Conservation (phyloP, 2,888 invertebrate species). For the Epistrophe eligans region DNA sequence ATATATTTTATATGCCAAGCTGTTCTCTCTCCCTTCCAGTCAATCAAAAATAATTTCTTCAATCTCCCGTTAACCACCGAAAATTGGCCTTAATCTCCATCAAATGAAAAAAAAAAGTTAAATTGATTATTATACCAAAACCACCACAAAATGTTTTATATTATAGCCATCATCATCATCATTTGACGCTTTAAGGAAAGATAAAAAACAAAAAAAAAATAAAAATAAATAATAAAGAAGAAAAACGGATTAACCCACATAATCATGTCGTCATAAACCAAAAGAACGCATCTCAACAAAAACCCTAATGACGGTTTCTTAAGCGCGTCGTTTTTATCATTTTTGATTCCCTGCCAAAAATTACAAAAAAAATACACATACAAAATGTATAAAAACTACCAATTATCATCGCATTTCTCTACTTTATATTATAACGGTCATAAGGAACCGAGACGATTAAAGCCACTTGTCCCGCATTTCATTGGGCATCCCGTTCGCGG, state of each 20-base stretch:
- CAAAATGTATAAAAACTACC: constrained; percentile 47
- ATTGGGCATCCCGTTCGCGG: constrained; percentile 53
- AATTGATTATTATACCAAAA: constrained; percentile 40
- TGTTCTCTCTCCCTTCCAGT: constrained; percentile 13
- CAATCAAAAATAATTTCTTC: constrained; percentile 54
- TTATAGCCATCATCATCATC: constrained; percentile 50
- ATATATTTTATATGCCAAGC: background rate
- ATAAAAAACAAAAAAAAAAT: background rate
- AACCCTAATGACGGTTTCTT: constrained; percentile 16
- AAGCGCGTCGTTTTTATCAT: constrained; percentile 33
- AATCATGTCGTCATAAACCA: constrained; percentile 45
- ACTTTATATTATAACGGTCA: constrained; percentile 69
- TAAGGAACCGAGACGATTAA: constrained; percentile 68
- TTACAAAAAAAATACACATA: constrained; percentile 34
- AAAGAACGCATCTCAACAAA: constrained; percentile 18
- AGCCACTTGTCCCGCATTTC: constrained; percentile 73
- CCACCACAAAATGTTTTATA: constrained; percentile 47
- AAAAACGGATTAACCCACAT: constrained; percentile 69
- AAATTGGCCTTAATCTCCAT: constrained; percentile 71
- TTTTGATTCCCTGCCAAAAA: constrained; percentile 7
- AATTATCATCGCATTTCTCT: constrained; percentile 64
- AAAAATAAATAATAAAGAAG: too few species aligned
- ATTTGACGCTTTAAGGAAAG: constrained; percentile 49
- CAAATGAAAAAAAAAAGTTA: constrained; percentile 28
- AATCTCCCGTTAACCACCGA: constrained; percentile 59